Base-by-base conservation (phyloP, 1,140 invertebrate species). In the Parasteatoda tepidariorum region DNA sequence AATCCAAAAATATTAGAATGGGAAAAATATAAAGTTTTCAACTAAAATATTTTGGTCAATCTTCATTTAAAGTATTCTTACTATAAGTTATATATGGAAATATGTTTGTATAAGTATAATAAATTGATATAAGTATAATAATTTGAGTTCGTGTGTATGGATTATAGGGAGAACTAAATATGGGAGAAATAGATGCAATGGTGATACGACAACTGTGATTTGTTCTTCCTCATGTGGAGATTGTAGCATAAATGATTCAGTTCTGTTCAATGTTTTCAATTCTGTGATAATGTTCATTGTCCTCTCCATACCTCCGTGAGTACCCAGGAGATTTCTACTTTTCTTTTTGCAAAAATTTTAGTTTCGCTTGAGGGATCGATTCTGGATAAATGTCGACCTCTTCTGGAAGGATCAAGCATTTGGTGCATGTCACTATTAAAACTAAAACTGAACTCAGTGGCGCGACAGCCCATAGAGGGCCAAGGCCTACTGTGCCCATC, bases 171-270 rank as follows among this genome's bases (percentile, higher is more conserved):
- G 81, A 83, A 74, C 70, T 62, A 83, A 73, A 68, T 61, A 75
- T 41, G 66, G 83, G 71, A 66, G 85, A 75, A 84, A 84, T 61
- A 84, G 64, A 79, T 64, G 33, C 71, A 59, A 70, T 84, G 83
- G 83, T 84, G 83, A 84, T 84, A 84, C 71, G 83, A 84, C 75
- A 84, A 84, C 83, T 84, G 83, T 84, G 83, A 84, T 84, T 79
- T 79, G 83, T 84, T 84, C 75, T 84, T 84, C 75, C 83, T 79
- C 75, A 62, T 79, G 64, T 79, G 67, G 79, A 66, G 41, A 74
- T 74, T 66, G 41, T 83, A 74, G 70, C 81, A 83, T 70, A 83
- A 83, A 83, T 83, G 68, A 83, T 83, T 83, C 68, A 64, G n/a
- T 68, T 41, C 66, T 48, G 57, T 62, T 66, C 33, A 41, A 55